A percentile compares a stretch with the other conserved stretches of the same genome.
phyloP scores from a whole-genome alignment of 2,113 vertebrate genomes.

The Capricornis sumatraensis region DNA sequence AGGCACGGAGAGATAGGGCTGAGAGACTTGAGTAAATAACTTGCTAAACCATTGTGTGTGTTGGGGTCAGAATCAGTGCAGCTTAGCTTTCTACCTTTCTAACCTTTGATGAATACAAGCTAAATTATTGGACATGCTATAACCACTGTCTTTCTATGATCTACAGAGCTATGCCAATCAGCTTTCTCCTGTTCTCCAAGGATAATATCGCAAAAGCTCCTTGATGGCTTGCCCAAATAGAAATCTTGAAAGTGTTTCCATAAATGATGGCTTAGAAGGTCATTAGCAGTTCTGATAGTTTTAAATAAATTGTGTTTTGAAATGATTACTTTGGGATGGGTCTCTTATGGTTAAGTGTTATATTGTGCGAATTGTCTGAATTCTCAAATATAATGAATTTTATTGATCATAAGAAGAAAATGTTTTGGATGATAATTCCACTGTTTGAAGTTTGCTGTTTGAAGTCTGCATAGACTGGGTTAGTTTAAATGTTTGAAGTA shows the following conservation, averaged over 20 bases:
- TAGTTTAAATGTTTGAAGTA: background rate
- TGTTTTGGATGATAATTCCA: background rate
- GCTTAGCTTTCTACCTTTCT: background rate
- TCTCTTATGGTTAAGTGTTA: background rate
- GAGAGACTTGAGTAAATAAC: background rate
- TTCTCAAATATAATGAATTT: background rate
- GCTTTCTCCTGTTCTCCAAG: background rate
- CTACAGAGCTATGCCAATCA: background rate
- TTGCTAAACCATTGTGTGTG: background rate
- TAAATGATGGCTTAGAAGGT: background rate
- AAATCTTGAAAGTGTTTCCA: background rate
- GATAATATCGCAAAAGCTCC: background rate
- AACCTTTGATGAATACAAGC: background rate
- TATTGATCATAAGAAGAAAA: slow-evolving; percentile 2
- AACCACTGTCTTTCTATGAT: background rate
- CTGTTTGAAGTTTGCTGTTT: background rate
- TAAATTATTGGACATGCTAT: background rate
- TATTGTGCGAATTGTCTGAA: background rate
- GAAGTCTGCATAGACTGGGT: background rate
- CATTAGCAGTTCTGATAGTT: background rate
- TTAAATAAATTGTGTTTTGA: slow-evolving; percentile 24
- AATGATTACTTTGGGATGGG: background rate
- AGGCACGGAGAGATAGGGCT: background rate
- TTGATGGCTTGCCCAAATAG: background rate
- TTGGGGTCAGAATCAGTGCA: background rate